Percentiles rank a stretch among this genome's conserved stretches.
These are phyloP conservation scores for Tenualosa thibaudeaui DNA, from an alignment of 2,797 vertebrate species.

Conservation along the genomic window DNA sequence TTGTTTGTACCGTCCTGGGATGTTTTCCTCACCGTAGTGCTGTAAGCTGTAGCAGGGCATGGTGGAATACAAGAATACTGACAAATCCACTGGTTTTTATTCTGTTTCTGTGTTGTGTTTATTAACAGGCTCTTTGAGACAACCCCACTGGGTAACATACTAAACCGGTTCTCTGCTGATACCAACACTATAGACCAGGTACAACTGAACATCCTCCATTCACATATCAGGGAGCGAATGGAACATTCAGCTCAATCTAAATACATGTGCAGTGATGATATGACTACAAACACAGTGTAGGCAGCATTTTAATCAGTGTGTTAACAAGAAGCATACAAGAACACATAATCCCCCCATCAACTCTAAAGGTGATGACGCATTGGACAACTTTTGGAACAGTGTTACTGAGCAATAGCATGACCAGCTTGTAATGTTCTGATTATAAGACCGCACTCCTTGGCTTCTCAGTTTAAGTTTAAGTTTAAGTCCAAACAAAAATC, in stretches of 20 bases:
- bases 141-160: slow-evolving; percentile 92
- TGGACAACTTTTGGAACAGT: too few relatives aligned
- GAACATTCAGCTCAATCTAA: neutral
- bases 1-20: neutral
- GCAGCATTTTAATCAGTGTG: neutral
- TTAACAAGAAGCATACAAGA: neutral
- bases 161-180: slow-evolving; percentile 96
- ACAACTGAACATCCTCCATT: neutral
- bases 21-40: neutral
- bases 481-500: too few relatives aligned
- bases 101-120: neutral
- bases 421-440: too few relatives aligned
- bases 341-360: neutral
- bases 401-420: too few relatives aligned
- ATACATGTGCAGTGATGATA: neutral
- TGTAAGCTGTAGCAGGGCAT: neutral
- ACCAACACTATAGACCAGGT: slow-evolving; percentile 95
- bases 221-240: neutral
- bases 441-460: too few relatives aligned
- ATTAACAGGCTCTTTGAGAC: slow-evolving; percentile 92
- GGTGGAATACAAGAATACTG: neutral
- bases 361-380: too few relatives aligned
- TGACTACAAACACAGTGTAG: neutral
- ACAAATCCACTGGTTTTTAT: neutral
- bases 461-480: too few relatives aligned